Percentiles rank a stretch among this genome's conserved stretches.
Evolutionary conservation across 1,140 invertebrate genomes (phyloP).

Genomic region (Microvelia longipes): DNA sequence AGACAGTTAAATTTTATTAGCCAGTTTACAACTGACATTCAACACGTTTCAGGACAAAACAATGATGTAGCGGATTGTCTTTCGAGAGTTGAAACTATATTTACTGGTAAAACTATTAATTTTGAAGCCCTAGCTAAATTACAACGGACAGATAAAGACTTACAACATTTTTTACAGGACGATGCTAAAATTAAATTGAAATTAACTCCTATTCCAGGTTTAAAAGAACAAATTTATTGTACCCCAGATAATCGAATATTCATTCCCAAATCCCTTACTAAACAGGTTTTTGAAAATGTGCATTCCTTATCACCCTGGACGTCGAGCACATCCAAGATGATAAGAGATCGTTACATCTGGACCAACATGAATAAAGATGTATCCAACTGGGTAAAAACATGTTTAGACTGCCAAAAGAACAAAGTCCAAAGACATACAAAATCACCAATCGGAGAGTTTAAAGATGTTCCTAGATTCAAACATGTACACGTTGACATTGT

Average conservation of each 20-base stretch:
- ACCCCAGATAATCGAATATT: too few species aligned
- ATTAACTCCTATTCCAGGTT: too few species aligned
- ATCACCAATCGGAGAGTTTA: constrained; percentile 16
- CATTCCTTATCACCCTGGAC: constrained; percentile 21
- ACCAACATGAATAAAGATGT: constrained; percentile 20
- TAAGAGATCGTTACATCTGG: constrained; percentile 31
- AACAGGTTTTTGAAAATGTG: background rate
- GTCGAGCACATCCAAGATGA: constrained; percentile 22
- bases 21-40: constrained; percentile 19
- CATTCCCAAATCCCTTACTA: background rate
- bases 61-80: constrained; percentile 1
- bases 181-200: too few species aligned
- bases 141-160: too few species aligned
- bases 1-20: constrained; percentile 20
- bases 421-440: constrained; percentile 10
- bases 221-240: too few species aligned
- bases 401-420: constrained; percentile 13
- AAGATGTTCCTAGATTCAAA: constrained; percentile 26
- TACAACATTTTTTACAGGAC: too few species aligned
- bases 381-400: constrained; percentile 9
- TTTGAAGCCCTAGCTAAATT: too few species aligned
- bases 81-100: background rate
- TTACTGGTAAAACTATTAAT: too few species aligned
- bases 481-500: constrained; percentile 36
- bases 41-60: constrained; percentile 6